A percentile compares a stretch with the other conserved stretches of the same genome.
phyloP scores from a whole-genome alignment of 1,140 invertebrate species.

The Heliconius eleuchia region DNA sequence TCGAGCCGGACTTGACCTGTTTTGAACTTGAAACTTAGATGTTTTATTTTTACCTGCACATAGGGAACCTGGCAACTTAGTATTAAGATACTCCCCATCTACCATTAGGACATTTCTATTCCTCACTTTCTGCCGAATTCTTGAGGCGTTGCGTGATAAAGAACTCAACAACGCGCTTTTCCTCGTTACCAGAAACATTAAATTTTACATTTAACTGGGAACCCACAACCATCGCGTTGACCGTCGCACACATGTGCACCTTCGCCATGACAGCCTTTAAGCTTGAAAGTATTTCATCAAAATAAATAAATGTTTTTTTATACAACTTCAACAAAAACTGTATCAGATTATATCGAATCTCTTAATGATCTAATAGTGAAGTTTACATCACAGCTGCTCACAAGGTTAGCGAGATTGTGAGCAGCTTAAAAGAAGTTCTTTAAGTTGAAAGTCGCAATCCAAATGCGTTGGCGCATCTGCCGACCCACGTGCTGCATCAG shows the following conservation, averaged over 20 bases:
- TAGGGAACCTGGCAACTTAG: no score
- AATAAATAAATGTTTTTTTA: neutral
- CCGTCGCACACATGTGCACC: no score
- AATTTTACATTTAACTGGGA: no score
- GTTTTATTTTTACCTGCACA: no score
- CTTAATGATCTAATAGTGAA: constrained; percentile 58
- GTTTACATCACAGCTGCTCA: constrained; percentile 62
- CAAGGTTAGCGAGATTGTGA: constrained; percentile 57
- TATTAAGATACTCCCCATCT: no score
- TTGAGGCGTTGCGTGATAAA: no score
- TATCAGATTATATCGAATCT: neutral
- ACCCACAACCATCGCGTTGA: no score
- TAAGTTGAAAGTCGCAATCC: constrained; percentile 51
- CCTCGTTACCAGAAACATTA: no score
- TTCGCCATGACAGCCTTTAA: neutral
- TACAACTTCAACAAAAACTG: neutral
- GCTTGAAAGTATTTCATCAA: constrained; percentile 24
- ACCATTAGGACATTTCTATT: no score
- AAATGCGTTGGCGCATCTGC: constrained; percentile 72
- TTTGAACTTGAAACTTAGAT: constrained; percentile 33
- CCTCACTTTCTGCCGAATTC: no score
- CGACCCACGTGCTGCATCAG: constrained; percentile 74
- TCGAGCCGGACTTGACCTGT: constrained; percentile 73
- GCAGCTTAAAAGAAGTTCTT: constrained; percentile 53
- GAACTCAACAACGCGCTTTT: no score